Base-by-base conservation (phyloP, 2,797 vertebrate genomes). In the Myiotriccus ornatus region DNA sequence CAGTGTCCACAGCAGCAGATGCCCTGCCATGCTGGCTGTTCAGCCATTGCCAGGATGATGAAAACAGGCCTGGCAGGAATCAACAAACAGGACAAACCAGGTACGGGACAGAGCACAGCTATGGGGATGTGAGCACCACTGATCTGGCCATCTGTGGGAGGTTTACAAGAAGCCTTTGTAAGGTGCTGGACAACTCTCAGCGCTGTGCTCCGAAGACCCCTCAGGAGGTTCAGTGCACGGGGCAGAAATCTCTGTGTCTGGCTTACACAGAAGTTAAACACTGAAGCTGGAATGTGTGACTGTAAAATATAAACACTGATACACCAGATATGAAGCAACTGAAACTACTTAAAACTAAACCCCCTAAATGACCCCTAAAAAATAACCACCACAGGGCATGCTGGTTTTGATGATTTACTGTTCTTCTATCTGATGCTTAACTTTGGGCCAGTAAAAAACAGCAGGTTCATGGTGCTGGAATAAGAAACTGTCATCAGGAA, bases 151-250 rank as follows among this genome's bases (percentile, higher is more conserved):
- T 30, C 43, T 17, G 7, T 5, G 46, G 10, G 19, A 81, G 22
- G 24, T 39, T 35, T 55, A 64, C 7, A 14, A 2, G 12, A 63
- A 35, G 47, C 12, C 9, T 81, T 62, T 70, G 43, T 3, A n/a
- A n/a, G 53, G 87, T 34, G 41, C 57, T 34, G 76, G 69, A 32
- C 1, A 30, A 34, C 20, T 34, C 46, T 50, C 68, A 8, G 49
- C 0, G 0, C n/a, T 0, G 1, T 2, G 14, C 32, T 50, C 14
- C 12, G 2, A 1, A 3, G 41, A 63, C 15, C 34, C 62, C 39
- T 50, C 27, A 17, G 23, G 37, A 53, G 32, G 23, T 6, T 35
- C 60, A 53, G 44, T n/a, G 25, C 23, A n/a, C 1, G n/a, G 27
- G 75, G 25, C n/a, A 73, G 50, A 77, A 67, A 67, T 11, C 6